Evolutionary conservation across 2,888 invertebrate genomes (phyloP), one percentile per base, ranked within the genome.

Genomic region (Muscina levida): DNA sequence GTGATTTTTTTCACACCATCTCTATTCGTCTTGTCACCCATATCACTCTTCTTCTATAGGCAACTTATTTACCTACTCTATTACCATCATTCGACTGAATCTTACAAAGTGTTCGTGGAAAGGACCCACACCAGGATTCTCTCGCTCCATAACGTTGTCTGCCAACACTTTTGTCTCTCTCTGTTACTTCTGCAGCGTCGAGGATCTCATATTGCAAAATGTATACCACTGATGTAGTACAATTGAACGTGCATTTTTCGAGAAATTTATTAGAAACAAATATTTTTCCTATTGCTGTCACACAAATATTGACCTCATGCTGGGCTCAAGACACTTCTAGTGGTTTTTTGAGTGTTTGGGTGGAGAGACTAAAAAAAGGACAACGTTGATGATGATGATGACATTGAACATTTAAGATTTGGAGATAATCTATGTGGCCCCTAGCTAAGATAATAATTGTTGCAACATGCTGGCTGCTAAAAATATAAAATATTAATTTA

Each of bases 201-300:
- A n/a, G n/a, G n/a, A n/a, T 31, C 51, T 77, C 48, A 42, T 67
- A 44, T 59, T 59, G 67, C 68, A 68, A 62, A 72, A 53, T 26
- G 13, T 24, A 44, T 5, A 0, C 37, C n/a, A 15, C 24, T n/a
- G n/a, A n/a, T n/a, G 6, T 56, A 6, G 39, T n/a, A 37, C 22
- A 31, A 31, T 31, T 31, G 31, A 31, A 5, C 31, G 8, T 31
- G n/a, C 8, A 31, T 31, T 8, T 8, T 31, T 31, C n/a, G 31
- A 3, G 31, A 31, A 5, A 8, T 31, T 31, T 31, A 31, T 31
- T 5, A 8, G 31, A 31, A 31, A 31, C 31, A 31, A 8, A 31
- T 62, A 46, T 56, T 56, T 26, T 66, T 24, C 2, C 31, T 68
- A 19, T 51, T 39, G 26, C 42, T 5, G 31, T n/a, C 15, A 15